Evolutionary conservation across 2,888 invertebrate species (phyloP).

Genomic region (Formica aserva): DNA sequence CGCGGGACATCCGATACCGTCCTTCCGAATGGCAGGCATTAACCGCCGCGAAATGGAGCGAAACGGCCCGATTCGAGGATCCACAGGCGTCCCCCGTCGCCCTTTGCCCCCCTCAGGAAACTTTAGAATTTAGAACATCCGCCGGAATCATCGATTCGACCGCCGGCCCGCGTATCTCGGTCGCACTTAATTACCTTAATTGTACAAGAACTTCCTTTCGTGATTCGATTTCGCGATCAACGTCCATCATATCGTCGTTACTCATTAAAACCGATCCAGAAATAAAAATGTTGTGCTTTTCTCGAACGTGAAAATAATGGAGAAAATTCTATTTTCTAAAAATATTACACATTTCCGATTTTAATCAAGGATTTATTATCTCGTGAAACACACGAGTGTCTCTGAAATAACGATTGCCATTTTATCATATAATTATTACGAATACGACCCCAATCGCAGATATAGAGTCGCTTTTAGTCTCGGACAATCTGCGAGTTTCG

Average conservation of each 20-base stretch:
- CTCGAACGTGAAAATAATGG: not conserved
- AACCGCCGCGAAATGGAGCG: slow-evolving; percentile 76
- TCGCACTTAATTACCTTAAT: slow-evolving; percentile 67
- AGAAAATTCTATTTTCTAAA: not conserved
- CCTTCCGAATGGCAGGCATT: slow-evolving; percentile 68
- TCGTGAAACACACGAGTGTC: too few relatives aligned
- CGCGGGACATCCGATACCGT: slow-evolving; percentile 79
- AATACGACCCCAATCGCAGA: not conserved
- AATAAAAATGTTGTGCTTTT: not conserved
- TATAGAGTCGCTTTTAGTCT: not conserved
- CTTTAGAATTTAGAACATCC: slow-evolving; percentile 81
- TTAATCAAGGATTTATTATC: not conserved
- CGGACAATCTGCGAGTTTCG: not conserved
- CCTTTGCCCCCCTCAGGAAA: slow-evolving; percentile 70
- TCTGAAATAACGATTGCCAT: not conserved
- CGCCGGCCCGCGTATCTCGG: slow-evolving; percentile 45
- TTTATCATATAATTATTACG: not conserved
- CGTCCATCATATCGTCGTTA: not conserved
- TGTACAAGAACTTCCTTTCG: slow-evolving; percentile 29
- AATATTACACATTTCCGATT: not conserved
- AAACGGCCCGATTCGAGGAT: slow-evolving; percentile 79
- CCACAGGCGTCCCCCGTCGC: slow-evolving; percentile 44
- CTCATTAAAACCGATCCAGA: not conserved
- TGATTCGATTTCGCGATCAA: slow-evolving; percentile 13
- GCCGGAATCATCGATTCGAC: slow-evolving; percentile 77